phyloP scores from a whole-genome alignment of 2,797 vertebrate genomes.

The Coluber constrictor region DNA sequence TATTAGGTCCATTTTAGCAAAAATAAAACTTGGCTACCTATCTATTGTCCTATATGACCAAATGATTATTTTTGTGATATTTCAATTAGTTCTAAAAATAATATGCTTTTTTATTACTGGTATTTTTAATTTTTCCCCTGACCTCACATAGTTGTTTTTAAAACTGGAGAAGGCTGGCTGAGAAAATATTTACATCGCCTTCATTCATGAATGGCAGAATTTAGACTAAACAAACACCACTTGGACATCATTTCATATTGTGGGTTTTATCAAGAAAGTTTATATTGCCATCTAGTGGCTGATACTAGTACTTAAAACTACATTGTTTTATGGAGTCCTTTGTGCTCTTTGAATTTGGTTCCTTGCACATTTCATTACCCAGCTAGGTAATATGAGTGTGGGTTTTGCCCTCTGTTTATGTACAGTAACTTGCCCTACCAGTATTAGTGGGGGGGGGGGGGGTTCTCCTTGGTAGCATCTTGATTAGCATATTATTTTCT shows the following conservation, averaged over 20 bases:
- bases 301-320: not conserved
- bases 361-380: not conserved
- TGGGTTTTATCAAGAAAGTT: not conserved
- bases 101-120: not conserved
- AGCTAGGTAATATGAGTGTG: not conserved
- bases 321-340: not conserved
- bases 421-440: not conserved
- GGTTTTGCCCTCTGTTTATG: not conserved
- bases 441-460: not conserved
- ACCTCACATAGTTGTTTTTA: not conserved
- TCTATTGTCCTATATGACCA: not conserved
- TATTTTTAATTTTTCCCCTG: not conserved
- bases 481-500: not conserved
- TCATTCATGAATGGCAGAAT: not conserved
- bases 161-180: not conserved
- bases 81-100: not conserved
- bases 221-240: not conserved
- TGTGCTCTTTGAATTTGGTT: not conserved
- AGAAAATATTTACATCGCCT: not conserved
- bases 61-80: not conserved
- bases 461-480: not conserved
- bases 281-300: constrained; percentile 21
- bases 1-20: not conserved
- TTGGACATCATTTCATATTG: not conserved
- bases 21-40: not conserved